Percentiles rank a stretch among this genome's conserved stretches.
phyloP scores from a whole-genome alignment of 2,797 vertebrate genomes.

The Remorina albescens region DNA sequence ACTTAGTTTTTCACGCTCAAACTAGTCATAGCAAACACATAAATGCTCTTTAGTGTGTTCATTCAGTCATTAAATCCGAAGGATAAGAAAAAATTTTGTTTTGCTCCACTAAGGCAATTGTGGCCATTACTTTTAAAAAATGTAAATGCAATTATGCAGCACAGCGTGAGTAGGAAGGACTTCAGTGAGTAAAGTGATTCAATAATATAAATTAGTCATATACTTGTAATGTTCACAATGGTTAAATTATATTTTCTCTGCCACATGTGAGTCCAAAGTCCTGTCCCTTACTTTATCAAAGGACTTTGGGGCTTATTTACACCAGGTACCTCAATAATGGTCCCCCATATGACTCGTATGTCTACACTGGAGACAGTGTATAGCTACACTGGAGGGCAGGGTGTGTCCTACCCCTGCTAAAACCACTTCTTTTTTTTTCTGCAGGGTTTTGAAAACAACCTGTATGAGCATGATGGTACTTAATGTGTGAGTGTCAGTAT shows the following conservation, averaged over 20 bases:
- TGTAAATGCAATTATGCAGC: background rate
- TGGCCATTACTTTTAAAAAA: too few relatives aligned
- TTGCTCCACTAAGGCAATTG: background rate
- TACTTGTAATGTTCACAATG: background rate
- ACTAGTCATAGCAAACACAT: background rate
- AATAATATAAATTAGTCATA: background rate
- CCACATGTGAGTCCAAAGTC: background rate
- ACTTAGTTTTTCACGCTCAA: background rate
- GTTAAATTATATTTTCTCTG: background rate
- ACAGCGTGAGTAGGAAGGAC: background rate
- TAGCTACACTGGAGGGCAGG: constrained; percentile 36
- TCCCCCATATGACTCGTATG: constrained; percentile 5
- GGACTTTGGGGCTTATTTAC: constrained; percentile 4
- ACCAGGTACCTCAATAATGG: background rate
- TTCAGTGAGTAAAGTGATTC: background rate
- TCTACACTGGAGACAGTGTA: too few relatives aligned
- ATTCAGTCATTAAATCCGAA: constrained; percentile 4
- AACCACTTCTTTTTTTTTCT: constrained; percentile 34
- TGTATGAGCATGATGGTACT: constrained; percentile 72
- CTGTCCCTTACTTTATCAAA: background rate
- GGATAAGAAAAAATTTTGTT: background rate
- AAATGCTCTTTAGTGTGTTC: background rate
- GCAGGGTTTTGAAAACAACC: constrained; percentile 26
- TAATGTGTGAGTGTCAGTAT: constrained; percentile 55
- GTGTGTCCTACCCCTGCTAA: constrained; percentile 31